A percentile compares a stretch with the other conserved stretches of the same genome.
Conservation (phyloP, 1,140 invertebrate genomes). For the Halesus radiatus region DNA sequence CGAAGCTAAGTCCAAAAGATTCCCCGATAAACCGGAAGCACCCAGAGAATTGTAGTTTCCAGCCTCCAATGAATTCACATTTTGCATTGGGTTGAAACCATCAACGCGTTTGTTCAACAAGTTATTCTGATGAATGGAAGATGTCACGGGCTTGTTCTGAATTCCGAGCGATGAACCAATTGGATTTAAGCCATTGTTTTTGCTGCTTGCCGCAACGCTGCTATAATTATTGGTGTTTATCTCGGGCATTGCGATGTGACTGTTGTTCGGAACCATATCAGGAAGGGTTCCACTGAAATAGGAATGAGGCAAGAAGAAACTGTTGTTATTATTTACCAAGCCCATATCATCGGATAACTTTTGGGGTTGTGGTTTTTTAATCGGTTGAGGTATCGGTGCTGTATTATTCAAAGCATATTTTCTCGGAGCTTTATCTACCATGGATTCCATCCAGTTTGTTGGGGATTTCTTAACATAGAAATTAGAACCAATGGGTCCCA, state of each 20-base stretch:
- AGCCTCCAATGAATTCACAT: constrained; percentile 35
- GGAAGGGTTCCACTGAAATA: constrained; percentile 46
- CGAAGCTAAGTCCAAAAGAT: constrained; percentile 30
- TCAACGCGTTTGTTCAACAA: constrained; percentile 35
- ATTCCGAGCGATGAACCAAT: constrained; percentile 20
- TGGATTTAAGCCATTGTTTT: constrained; percentile 5
- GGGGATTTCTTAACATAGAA: constrained; percentile 48
- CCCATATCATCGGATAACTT: constrained; percentile 46
- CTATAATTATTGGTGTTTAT: constrained; percentile 40
- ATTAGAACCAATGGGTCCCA: constrained; percentile 55
- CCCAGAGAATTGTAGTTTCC: constrained; percentile 40
- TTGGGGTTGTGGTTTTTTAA: constrained; percentile 45
- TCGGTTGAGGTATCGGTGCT: constrained; percentile 20
- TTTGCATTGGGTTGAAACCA: constrained; percentile 6
- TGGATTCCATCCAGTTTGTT: constrained; percentile 43
- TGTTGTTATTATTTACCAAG: constrained; percentile 47
- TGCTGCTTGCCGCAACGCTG: constrained; percentile 31
- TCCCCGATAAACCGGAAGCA: constrained; percentile 31
- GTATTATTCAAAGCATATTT: constrained; percentile 18
- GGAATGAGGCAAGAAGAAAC: constrained; percentile 48
- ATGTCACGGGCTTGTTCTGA: background rate
- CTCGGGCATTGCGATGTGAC: background rate
- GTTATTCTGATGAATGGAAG: constrained; percentile 13
- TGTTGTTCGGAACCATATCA: constrained; percentile 9
- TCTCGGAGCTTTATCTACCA: constrained; percentile 36